Percentiles rank a stretch among this genome's conserved stretches.
phyloP scores from a whole-genome alignment of 2,113 vertebrate species.

The Pycnonotus jocosus region DNA sequence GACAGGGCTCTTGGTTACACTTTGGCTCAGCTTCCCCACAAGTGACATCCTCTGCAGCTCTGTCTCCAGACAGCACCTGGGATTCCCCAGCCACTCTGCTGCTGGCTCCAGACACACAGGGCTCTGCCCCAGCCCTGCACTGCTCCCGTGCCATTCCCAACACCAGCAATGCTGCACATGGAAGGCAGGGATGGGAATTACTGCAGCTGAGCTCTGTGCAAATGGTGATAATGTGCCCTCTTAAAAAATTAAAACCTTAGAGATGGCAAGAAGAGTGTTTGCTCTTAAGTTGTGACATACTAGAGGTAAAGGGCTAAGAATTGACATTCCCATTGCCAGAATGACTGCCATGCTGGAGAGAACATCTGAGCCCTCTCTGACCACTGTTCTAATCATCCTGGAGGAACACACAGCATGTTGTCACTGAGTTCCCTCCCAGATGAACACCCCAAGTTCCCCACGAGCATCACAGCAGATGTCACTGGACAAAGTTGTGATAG shows the following conservation, averaged over 20 bases:
- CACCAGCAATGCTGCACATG: accelerated
- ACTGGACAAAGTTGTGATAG: neutral
- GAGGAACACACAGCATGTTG: accelerated
- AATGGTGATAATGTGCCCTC: neutral
- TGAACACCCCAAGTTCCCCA: neutral
- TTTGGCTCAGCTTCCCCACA: neutral
- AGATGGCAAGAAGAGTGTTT: neutral
- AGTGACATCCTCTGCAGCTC: neutral
- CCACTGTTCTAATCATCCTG: neutral
- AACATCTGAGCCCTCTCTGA: neutral
- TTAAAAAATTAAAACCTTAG: neutral
- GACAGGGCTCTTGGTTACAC: neutral
- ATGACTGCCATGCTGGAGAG: neutral
- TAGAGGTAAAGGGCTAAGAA: neutral
- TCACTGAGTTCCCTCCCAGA: neutral
- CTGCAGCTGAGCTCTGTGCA: neutral
- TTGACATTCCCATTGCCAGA: neutral
- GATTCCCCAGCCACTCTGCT: neutral
- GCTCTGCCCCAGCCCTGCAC: neutral
- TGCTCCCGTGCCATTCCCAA: neutral
- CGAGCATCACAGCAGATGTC: neutral
- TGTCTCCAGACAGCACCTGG: neutral
- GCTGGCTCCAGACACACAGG: neutral
- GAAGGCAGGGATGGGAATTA: accelerated
- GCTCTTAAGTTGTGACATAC: neutral